phyloP scores from a whole-genome alignment of 2,888 invertebrate genomes.

The Callyntrura sp. region DNA sequence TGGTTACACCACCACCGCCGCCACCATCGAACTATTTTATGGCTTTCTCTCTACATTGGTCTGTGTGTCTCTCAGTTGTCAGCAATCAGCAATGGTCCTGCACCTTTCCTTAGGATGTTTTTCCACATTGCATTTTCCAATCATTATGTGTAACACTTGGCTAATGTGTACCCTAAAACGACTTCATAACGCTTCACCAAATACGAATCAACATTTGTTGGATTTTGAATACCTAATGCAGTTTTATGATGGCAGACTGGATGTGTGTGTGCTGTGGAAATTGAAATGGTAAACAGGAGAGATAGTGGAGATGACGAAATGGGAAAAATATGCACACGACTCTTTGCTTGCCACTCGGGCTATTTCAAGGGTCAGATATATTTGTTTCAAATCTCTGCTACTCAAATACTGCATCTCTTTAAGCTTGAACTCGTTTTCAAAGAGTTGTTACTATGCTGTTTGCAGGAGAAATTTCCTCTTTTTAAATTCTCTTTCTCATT shows the following conservation, averaged over 20 bases:
- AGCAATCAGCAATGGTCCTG: slow-evolving; percentile 2
- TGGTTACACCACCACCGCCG: too few species aligned
- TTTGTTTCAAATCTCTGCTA: neutral
- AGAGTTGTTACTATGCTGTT: neutral
- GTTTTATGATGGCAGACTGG: too few species aligned
- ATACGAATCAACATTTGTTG: too few species aligned
- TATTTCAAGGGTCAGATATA: neutral
- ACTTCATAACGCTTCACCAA: too few species aligned
- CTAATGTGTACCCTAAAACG: too few species aligned
- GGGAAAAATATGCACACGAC: neutral
- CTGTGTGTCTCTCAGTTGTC: neutral
- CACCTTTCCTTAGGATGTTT: too few species aligned
- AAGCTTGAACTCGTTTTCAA: slow-evolving; percentile 6
- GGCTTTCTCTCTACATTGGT: slow-evolving; percentile 68
- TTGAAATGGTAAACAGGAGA: neutral
- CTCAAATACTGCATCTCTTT: neutral
- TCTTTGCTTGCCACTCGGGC: too few species aligned
- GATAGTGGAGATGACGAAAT: neutral
- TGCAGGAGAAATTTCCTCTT: neutral
- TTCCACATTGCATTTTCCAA: too few species aligned
- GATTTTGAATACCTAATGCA: too few species aligned
- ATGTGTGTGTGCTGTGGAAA: slow-evolving; percentile 14
- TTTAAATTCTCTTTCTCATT: neutral
- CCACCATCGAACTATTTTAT: slow-evolving; percentile 62
- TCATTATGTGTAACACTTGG: too few species aligned